phyloP scores from a whole-genome alignment of 1,140 invertebrate species.

The Glomeris maerens region DNA sequence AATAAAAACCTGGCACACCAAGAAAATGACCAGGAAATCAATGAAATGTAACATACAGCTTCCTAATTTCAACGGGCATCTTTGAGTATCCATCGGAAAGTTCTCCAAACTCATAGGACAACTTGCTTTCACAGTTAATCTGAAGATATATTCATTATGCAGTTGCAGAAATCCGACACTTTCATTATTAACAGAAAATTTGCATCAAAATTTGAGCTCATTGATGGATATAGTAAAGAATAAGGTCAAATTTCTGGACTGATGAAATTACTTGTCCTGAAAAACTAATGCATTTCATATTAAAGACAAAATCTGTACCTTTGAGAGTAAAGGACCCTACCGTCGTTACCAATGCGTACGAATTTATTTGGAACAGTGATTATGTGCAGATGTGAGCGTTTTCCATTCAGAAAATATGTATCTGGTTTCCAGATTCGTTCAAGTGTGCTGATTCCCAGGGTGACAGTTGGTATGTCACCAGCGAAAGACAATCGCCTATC shows the following conservation, averaged over 20 bases:
- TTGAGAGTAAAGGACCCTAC: slow-evolving; percentile 86
- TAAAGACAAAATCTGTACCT: too few species aligned
- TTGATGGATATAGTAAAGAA: too few species aligned
- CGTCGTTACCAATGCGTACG: slow-evolving; percentile 60
- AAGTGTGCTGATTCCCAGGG: slow-evolving; percentile 76
- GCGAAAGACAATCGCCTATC: slow-evolving; percentile 65
- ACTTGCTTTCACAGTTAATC: slow-evolving; percentile 90
- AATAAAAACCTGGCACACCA: not conserved
- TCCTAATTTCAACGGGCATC: slow-evolving; percentile 78
- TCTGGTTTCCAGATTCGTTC: slow-evolving; percentile 90
- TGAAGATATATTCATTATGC: too few species aligned
- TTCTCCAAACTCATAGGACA: slow-evolving; percentile 93
- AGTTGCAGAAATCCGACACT: too few species aligned
- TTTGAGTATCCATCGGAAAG: slow-evolving; percentile 91
- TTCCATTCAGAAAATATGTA: slow-evolving; percentile 87
- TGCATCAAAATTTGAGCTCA: too few species aligned
- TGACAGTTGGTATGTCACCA: slow-evolving; percentile 52
- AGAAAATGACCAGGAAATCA: not conserved
- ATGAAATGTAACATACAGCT: slow-evolving; percentile 62
- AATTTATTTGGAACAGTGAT: slow-evolving; percentile 91
- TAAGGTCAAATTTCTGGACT: too few species aligned
- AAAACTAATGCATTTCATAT: too few species aligned
- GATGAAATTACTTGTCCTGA: too few species aligned
- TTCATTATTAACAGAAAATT: too few species aligned
- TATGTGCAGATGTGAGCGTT: slow-evolving; percentile 83